Evolutionary conservation across 2,113 vertebrate species (phyloP).

Genomic region (Passer domesticus): DNA sequence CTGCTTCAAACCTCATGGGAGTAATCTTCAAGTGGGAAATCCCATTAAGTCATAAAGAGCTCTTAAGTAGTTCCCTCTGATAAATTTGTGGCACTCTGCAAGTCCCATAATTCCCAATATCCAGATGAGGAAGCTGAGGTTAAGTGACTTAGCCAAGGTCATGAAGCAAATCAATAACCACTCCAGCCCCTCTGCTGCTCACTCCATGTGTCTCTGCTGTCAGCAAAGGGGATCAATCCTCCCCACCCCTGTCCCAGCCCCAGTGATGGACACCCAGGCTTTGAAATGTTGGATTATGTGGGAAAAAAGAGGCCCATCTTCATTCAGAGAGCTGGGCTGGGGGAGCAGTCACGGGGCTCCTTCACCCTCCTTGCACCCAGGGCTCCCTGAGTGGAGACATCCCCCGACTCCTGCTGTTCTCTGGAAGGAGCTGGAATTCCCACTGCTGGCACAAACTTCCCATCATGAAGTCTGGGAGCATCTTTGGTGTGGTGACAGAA

Average conservation of each 20-base stretch:
- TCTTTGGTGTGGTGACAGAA: background rate
- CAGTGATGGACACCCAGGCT: background rate
- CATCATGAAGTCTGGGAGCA: background rate
- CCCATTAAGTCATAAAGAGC: conserved; percentile 50
- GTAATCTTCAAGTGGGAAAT: conserved; percentile 43
- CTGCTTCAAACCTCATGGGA: background rate
- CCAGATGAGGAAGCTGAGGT: conserved; percentile 37
- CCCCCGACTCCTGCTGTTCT: accelerated
- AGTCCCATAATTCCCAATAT: conserved; percentile 31
- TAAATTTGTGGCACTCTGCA: conserved; percentile 45
- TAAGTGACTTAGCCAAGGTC: conserved; percentile 56
- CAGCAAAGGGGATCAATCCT: background rate
- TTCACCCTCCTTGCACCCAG: background rate
- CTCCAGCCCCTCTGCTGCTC: background rate
- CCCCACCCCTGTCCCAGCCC: background rate
- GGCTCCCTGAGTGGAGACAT: background rate
- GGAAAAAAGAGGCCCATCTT: background rate
- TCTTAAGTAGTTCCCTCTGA: conserved; percentile 36
- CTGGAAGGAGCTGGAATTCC: background rate
- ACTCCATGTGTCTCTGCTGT: background rate
- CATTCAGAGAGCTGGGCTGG: background rate
- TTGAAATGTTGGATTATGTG: background rate
- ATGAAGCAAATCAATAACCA: conserved; percentile 2
- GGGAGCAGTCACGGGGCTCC: background rate
- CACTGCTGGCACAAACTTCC: background rate